Percentiles rank a stretch among this genome's conserved stretches.
phyloP scores from a whole-genome alignment of 2,888 invertebrate species.

The Diloba caeruleocephala region DNA sequence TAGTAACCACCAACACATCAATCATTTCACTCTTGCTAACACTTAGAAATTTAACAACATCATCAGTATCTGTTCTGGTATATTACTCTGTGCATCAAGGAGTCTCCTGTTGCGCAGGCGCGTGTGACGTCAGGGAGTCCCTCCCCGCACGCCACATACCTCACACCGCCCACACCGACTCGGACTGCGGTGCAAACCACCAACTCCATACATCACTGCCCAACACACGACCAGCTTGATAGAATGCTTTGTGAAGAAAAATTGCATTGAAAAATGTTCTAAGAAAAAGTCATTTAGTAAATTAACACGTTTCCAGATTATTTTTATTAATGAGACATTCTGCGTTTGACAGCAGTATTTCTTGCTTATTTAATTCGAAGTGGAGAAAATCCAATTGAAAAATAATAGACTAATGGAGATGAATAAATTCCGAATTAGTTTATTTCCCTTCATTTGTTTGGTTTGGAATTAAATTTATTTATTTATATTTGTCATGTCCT shows the following conservation, averaged over 20 bases:
- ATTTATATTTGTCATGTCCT: too few species aligned
- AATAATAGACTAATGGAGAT: too few species aligned
- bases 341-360: not conserved
- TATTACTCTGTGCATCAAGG: conserved; percentile 73
- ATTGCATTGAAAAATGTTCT: conserved; percentile 23
- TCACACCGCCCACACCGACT: conserved; percentile 55
- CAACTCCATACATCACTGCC: conserved; percentile 55
- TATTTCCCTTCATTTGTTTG: too few species aligned
- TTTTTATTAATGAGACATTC: not conserved
- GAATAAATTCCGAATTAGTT: too few species aligned
- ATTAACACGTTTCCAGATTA: not conserved
- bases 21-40: conserved; percentile 30
- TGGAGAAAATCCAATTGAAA: too few species aligned
- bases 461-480: too few species aligned
- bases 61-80: conserved; percentile 57
- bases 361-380: too few species aligned
- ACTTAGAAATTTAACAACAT: conserved; percentile 39
- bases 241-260: conserved; percentile 36
- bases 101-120: conserved; percentile 77
- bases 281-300: conserved; percentile 6
- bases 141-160: conserved; percentile 52
- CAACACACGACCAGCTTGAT: conserved; percentile 38
- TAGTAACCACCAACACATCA: conserved; percentile 23
- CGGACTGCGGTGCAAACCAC: conserved; percentile 59
- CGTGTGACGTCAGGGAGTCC: conserved; percentile 81